phyloP scores from a whole-genome alignment of 2,797 vertebrate genomes.

The Oceanodroma leucorhoa region DNA sequence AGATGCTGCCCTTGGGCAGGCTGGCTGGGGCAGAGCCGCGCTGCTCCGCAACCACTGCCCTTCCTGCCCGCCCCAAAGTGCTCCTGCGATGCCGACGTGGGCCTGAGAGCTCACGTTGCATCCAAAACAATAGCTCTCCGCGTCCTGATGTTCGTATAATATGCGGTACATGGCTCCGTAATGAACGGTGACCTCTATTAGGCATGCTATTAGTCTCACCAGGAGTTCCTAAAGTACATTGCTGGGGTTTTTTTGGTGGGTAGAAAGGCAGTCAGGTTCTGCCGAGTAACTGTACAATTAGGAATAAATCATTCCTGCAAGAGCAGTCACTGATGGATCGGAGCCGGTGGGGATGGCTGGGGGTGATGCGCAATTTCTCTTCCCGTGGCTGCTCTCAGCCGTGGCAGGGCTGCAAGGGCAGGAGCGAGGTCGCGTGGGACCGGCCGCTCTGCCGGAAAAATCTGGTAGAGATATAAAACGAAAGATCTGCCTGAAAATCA shows the following conservation, averaged over 20 bases:
- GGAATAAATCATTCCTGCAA: neutral
- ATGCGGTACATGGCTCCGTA: neutral
- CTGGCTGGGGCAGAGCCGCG: neutral
- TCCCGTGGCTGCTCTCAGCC: neutral
- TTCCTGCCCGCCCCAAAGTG: neutral
- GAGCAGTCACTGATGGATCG: neutral
- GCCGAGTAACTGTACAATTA: conserved; percentile 7
- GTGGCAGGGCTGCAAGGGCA: neutral
- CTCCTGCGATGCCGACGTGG: neutral
- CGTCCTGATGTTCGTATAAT: neutral
- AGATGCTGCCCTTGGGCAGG: neutral
- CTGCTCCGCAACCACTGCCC: neutral
- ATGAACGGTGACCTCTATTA: neutral
- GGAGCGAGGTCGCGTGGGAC: neutral
- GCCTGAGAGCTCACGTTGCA: neutral
- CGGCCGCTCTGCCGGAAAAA: neutral
- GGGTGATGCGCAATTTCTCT: neutral
- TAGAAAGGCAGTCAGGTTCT: neutral
- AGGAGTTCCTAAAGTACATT: neutral
- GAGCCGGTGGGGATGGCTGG: neutral
- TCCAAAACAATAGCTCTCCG: neutral
- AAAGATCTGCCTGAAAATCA: neutral
- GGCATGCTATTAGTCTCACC: neutral
- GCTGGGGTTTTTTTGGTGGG: neutral
- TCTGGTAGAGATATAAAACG: neutral